phyloP scores from a whole-genome alignment of 2,797 vertebrate species.

The Chrosomus eos region DNA sequence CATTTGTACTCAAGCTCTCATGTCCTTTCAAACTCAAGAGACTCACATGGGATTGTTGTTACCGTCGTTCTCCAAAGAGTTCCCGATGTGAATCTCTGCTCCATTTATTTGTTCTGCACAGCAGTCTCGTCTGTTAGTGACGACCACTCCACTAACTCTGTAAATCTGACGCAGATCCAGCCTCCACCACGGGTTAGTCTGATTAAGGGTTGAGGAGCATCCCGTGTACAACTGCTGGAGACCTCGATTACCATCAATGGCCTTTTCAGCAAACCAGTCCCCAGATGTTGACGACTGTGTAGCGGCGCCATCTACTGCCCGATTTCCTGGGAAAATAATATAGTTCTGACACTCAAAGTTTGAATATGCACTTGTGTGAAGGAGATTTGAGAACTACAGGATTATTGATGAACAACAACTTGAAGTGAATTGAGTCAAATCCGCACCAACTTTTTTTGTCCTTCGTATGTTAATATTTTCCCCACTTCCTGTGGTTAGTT shows the following conservation, averaged over 20 bases:
- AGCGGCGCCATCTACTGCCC: neutral
- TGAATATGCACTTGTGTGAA: neutral
- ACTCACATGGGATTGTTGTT: slow-evolving; percentile 1
- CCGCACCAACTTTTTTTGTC: neutral
- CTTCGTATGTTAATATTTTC: neutral
- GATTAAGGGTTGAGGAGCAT: neutral
- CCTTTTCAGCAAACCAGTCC: neutral
- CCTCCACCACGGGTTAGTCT: slow-evolving; percentile 17
- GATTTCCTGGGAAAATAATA: neutral
- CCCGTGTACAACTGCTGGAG: neutral
- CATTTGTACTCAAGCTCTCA: neutral
- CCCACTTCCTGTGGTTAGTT: neutral
- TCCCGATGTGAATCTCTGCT: neutral
- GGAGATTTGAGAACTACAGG: neutral
- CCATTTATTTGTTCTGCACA: neutral
- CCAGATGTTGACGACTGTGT: neutral
- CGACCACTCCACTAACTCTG: neutral
- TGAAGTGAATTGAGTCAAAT: neutral
- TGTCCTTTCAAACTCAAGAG: neutral
- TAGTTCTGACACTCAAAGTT: neutral
- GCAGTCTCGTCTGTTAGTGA: neutral
- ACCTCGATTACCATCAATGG: neutral
- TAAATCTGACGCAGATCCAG: neutral
- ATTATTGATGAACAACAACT: neutral
- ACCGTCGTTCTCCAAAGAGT: neutral